Percentiles rank a stretch among this genome's conserved stretches.
Conservation (phyloP, 2,888 invertebrate species). For the Heteropelma amictum region DNA sequence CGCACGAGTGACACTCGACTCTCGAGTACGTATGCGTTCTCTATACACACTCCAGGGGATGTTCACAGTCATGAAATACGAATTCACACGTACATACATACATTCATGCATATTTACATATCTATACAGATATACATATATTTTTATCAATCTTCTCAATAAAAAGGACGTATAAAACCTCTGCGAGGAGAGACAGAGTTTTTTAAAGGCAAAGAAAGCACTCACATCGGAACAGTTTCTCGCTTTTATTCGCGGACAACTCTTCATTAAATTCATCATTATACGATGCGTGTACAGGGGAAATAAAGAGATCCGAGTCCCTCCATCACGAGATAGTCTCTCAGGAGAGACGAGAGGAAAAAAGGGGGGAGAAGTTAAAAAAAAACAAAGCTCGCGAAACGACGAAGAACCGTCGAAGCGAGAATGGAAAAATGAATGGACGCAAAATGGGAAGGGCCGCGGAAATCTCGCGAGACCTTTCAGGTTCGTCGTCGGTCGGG, state of each 20-base stretch:
- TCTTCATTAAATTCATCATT: constrained; percentile 57
- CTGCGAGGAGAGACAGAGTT: background rate
- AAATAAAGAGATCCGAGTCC: constrained; percentile 47
- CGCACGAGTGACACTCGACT: constrained; percentile 52
- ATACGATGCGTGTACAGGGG: constrained; percentile 47
- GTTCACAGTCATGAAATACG: background rate
- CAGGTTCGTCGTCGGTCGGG: constrained; percentile 25
- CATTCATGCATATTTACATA: no score
- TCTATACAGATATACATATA: background rate
- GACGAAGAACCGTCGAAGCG: constrained; percentile 45
- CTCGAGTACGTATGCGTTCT: constrained; percentile 30
- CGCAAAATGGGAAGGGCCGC: constrained; percentile 42
- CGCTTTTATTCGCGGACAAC: constrained; percentile 21
- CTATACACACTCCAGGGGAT: background rate
- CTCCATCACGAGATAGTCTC: constrained; percentile 32
- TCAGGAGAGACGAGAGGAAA: constrained; percentile 2
- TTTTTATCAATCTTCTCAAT: background rate
- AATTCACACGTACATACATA: background rate
- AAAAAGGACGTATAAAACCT: background rate
- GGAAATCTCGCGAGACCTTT: constrained; percentile 62
- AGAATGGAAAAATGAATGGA: constrained; percentile 42
- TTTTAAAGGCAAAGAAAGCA: background rate
- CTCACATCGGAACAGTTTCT: constrained; percentile 14
- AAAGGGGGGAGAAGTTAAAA: background rate
- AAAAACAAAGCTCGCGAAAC: background rate